These are phyloP conservation scores for Sphaerophoria taeniata DNA, from an alignment of 2,888 invertebrate genomes.

Conservation along the genomic window DNA sequence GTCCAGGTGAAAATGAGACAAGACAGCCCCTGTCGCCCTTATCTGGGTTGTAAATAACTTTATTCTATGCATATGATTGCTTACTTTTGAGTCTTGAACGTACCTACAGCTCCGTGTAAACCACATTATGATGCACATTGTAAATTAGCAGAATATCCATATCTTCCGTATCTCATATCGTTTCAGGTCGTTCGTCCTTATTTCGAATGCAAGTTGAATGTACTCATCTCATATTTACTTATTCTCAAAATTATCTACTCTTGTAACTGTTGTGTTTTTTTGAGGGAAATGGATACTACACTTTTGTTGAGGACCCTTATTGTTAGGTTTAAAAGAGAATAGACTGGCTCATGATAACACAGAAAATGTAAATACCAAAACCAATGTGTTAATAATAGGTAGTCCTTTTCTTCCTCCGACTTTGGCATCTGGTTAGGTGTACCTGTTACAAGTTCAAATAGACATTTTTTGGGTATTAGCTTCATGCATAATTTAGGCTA, in stretches of 20 bases:
- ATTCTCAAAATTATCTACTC: slow-evolving; percentile 17
- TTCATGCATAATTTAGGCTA: neutral
- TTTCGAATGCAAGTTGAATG: slow-evolving; percentile 2
- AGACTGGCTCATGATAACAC: neutral
- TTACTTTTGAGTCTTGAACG: neutral
- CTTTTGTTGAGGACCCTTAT: neutral
- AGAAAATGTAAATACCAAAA: neutral
- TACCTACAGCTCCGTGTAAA: neutral
- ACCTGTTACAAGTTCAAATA: neutral
- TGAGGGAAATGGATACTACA: neutral
- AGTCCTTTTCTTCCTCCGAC: neutral
- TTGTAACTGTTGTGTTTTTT: neutral
- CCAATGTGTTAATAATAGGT: slow-evolving; percentile 1
- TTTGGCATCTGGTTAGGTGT: neutral
- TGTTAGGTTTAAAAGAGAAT: neutral
- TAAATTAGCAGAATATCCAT: slow-evolving; percentile 32
- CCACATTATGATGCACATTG: slow-evolving; percentile 44
- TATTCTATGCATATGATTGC: slow-evolving; percentile 41
- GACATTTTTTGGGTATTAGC: neutral
- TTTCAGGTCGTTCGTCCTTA: neutral
- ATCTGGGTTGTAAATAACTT: slow-evolving; percentile 10
- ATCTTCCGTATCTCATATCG: slow-evolving; percentile 3
- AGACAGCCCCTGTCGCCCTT: neutral
- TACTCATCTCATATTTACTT: slow-evolving; percentile 27
- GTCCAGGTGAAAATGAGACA: slow-evolving; percentile 50